phyloP scores from a whole-genome alignment of 2,888 invertebrate genomes.

The Philhelius pedissequus region DNA sequence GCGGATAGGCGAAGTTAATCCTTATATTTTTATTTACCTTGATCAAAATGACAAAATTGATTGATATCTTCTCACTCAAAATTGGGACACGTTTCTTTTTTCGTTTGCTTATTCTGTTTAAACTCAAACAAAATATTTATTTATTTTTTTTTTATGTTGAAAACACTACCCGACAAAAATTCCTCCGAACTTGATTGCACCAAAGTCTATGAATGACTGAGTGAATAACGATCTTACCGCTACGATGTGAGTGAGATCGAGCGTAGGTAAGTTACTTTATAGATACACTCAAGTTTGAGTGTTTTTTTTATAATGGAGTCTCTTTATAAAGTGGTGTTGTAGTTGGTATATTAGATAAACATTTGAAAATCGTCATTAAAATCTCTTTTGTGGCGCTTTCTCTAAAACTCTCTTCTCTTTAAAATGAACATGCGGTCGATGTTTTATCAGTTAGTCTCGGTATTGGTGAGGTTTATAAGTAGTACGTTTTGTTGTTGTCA shows the following conservation, averaged over 20 bases:
- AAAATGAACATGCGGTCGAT: background rate
- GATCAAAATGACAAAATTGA: background rate
- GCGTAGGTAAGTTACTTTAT: no score
- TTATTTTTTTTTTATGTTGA: background rate
- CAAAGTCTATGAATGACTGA: constrained; percentile 54
- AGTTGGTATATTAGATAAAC: background rate
- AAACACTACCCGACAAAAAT: background rate
- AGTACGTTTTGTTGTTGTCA: background rate
- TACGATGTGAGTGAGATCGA: no score
- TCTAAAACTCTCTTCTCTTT: background rate
- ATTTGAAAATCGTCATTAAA: background rate
- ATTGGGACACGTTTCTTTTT: background rate
- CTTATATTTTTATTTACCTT: background rate
- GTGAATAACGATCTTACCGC: no score
- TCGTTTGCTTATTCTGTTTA: background rate
- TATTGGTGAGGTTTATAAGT: background rate
- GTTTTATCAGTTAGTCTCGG: background rate
- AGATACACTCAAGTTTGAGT: background rate
- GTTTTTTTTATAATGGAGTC: background rate
- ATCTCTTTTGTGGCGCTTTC: background rate
- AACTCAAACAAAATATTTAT: background rate
- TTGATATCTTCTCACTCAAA: constrained; percentile 20
- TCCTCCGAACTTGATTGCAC: constrained; percentile 43
- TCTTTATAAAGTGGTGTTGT: background rate
- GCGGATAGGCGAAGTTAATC: background rate